Base-by-base conservation (phyloP, 2,888 invertebrate species). In the Drosophila aldrichi region DNA sequence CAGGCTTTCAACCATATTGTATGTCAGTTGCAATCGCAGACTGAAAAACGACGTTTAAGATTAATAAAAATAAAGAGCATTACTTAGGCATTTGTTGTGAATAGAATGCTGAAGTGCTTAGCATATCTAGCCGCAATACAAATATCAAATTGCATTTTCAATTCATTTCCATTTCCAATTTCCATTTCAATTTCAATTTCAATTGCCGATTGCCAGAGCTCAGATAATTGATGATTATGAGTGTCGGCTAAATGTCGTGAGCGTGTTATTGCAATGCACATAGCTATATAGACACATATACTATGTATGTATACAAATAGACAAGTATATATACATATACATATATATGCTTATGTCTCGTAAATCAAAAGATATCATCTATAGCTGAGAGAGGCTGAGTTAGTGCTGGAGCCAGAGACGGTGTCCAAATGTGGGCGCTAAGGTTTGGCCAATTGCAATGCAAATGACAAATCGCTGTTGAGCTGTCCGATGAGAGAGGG, bases 141-240 rank as follows among this genome's bases (percentile, higher is more conserved):
- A 38, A 49, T 64, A 32, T n/a, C 63, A 40, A 60, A 59, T 63
- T 48, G 70, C 75, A 80, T 70, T 70, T 73, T 14, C 18, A 58
- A 59, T 55, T 49, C 38, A 49, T 70, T 66, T 41, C 34, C 16
- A 62, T 57, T 59, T 55, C 25, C 22, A 56, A 60, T 60, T 60
- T 58, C 41, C 29, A 59, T 59, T 57, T 38, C 43, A 48, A 58
- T 54, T 64, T 34, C 22, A 43, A 56, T 43, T 67, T 46, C 61
- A 38, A 73, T 67, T 74, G 51, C 38, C 57, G 74, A 77, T 77
- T 66, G 76, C 56, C 76, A 57, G 67, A 79, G 83, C 69, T 65
- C 59, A 72, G 83, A 87, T 87, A 87, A 84, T 87, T 84, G 88
- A 84, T 87, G 85, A 84, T 84, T 84, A 80, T 87, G 85, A 80